Evolutionary conservation across 2,797 vertebrate genomes (phyloP), one percentile per base, ranked within the genome.

Genomic region (Artibeus lituratus): DNA sequence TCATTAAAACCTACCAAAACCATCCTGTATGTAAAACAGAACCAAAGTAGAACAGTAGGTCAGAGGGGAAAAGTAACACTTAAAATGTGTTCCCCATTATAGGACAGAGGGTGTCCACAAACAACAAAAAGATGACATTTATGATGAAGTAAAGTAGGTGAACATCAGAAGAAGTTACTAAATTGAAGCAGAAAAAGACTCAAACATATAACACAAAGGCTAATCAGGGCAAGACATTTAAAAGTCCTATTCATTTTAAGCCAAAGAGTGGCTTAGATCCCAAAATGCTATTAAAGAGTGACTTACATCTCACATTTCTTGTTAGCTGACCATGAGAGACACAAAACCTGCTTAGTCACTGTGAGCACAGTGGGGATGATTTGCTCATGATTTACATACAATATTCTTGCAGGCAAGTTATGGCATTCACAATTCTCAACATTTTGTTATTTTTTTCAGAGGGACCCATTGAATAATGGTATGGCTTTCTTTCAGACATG

Each of bases 311-410:
- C 8, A 37, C 11, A 70, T 57, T 84, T 89, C 84, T 87, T 42
- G 55, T 80, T 87, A 93, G 84, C 90, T 69, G 83, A 92, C 47
- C n/a, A 42, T 22, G 53, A 12, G 77, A 87, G 88, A 80, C 67
- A 94, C 55, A 87, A 18, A 86, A 84, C 76, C 42, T 57, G 84
- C 88, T 95, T 91, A 59, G 73, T 92, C 87, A 73, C 85, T 95
- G 88, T 90, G 85, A 86, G 87, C 69, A 35, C 19, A 69, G 22
- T 53, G 78, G 8, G 15, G 59, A 1, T 72, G 21, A 95, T 97
- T 95, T 97, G 86, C 96, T 97, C 95, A 24, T 69, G 51, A 96
- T 96, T 97, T 96, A 57, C 82, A 96, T 91, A 94, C 72, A 96
- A 57, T 90, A 67, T 95, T 94, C 76, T 89, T 53, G 26, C 44